Evolutionary conservation across 1,140 invertebrate species (phyloP).

Genomic region (Drosophila bipectinata): DNA sequence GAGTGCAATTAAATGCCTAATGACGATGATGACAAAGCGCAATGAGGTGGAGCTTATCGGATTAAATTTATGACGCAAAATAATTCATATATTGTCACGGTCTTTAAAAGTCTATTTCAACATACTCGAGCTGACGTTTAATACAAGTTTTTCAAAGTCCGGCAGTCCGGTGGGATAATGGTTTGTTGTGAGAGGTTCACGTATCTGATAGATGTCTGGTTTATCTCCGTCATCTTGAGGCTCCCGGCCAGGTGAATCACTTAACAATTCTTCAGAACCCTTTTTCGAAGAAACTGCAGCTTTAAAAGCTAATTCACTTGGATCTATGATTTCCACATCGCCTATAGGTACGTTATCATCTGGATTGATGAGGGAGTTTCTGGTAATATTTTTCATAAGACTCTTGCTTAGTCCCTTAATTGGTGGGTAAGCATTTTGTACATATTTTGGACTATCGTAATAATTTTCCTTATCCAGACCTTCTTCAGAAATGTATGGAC

Average conservation of each 20-base stretch:
- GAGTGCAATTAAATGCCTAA: conserved; percentile 48
- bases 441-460: no score
- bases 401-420: background rate
- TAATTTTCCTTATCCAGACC: no score
- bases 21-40: conserved; percentile 30
- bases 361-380: background rate
- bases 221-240: background rate
- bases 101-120: conserved; percentile 5
- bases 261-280: background rate
- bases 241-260: background rate
- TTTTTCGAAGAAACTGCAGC: background rate
- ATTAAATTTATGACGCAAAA: conserved; percentile 28
- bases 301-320: background rate
- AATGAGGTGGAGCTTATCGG: conserved; percentile 12
- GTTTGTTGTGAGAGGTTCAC: background rate
- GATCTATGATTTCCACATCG: background rate
- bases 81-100: conserved; percentile 24
- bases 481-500: no score
- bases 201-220: background rate
- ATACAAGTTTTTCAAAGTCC: conserved; percentile 9
- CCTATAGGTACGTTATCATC: background rate
- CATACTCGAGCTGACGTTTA: conserved; percentile 8
- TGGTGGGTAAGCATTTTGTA: background rate
- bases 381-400: background rate
- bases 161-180: background rate